Conservation (phyloP, 2,888 invertebrate genomes). For the Trissoscelio sp. region DNA sequence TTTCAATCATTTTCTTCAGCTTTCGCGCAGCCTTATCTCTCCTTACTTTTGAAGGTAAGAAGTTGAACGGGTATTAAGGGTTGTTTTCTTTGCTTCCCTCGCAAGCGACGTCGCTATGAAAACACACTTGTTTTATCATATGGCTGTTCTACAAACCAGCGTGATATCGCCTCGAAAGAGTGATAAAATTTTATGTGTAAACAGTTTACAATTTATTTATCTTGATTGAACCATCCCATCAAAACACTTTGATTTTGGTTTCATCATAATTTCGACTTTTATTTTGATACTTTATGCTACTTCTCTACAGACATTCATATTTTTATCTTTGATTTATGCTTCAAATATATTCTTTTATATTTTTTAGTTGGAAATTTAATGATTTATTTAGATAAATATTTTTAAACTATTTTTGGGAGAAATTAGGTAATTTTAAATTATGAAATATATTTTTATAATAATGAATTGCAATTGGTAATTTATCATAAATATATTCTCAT, state of each 20-base stretch:
- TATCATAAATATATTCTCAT: no score
- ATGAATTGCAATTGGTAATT: no score
- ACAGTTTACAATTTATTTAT: conserved; percentile 65
- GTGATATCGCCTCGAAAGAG: conserved; percentile 46
- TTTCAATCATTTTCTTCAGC: conserved; percentile 61
- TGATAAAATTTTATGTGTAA: conserved; percentile 62
- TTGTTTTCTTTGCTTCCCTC: conserved; percentile 60
- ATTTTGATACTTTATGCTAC: conserved; percentile 2
- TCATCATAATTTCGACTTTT: conserved; percentile 39
- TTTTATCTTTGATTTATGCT: no score
- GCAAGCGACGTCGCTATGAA: conserved; percentile 49
- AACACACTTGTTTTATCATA: conserved; percentile 66
- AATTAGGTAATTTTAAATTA: no score
- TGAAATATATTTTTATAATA: no score
- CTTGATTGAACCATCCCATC: conserved; percentile 40
- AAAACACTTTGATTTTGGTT: conserved; percentile 43
- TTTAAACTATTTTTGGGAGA: no score
- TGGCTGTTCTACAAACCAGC: conserved; percentile 53
- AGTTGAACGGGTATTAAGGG: conserved; percentile 62
- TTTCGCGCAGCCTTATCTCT: conserved; percentile 52
- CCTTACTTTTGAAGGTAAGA: conserved; percentile 37
- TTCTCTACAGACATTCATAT: no score
- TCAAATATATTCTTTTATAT: no score
- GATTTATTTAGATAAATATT: no score
- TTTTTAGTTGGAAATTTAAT: no score